Conservation (phyloP, 1,140 invertebrate species). For the Drosophila prosaltans region DNA sequence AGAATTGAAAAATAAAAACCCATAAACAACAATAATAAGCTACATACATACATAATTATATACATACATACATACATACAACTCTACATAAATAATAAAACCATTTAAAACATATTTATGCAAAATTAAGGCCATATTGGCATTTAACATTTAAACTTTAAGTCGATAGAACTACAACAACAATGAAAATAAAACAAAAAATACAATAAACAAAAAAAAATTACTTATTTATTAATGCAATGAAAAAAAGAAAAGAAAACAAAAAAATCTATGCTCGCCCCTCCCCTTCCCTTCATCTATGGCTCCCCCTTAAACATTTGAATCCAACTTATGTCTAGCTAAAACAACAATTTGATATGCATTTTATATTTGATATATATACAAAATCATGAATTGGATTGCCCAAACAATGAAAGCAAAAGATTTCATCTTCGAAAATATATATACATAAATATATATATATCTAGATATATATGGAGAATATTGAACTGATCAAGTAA, state of each 20-base stretch:
- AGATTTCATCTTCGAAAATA: slow-evolving; percentile 17
- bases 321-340: slow-evolving; percentile 8
- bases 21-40: slow-evolving; percentile 62
- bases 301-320: slow-evolving; percentile 23
- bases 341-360: slow-evolving; percentile 64
- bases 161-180: slow-evolving; percentile 7
- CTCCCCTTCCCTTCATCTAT: not conserved
- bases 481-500: slow-evolving; percentile 77
- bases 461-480: slow-evolving; percentile 67
- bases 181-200: slow-evolving; percentile 5
- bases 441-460: slow-evolving; percentile 17
- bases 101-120: slow-evolving; percentile 41
- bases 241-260: slow-evolving; percentile 17
- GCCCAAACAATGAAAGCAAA: slow-evolving; percentile 26
- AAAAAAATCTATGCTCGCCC: slow-evolving; percentile 50
- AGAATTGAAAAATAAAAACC: slow-evolving; percentile 33
- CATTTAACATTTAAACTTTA: slow-evolving; percentile 44
- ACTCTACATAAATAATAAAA: slow-evolving; percentile 8
- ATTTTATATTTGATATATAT: slow-evolving; percentile 73
- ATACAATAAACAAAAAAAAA: slow-evolving; percentile 36
- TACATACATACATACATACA: slow-evolving; percentile 12
- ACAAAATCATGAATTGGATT: slow-evolving; percentile 17
- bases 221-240: slow-evolving; percentile 52
- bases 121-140: slow-evolving; percentile 68
- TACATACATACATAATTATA: slow-evolving; percentile 41